A percentile compares a stretch with the other conserved stretches of the same genome.
Evolutionary conservation across 2,888 invertebrate genomes (phyloP).

Genomic region (Lysandra coridon): DNA sequence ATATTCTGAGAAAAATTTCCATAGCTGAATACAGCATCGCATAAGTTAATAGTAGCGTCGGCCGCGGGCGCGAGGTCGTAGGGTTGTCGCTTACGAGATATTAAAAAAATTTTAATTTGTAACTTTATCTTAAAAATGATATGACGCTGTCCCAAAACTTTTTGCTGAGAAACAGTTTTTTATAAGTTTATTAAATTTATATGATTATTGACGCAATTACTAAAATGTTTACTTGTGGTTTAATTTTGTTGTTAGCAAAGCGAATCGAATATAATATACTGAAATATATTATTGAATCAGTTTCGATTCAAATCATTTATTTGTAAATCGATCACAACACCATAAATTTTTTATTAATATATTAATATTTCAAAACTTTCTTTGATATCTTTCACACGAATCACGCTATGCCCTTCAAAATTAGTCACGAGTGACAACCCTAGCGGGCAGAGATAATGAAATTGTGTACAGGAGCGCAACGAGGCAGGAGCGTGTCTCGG

Average conservation of each 20-base stretch:
- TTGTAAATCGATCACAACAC: background rate
- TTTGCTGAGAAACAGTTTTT: no score
- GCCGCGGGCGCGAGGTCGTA: constrained; percentile 67
- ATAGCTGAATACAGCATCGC: constrained; percentile 67
- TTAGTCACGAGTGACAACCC: background rate
- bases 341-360: background rate
- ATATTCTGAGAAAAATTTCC: constrained; percentile 54
- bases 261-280: no score
- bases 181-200: background rate
- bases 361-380: background rate
- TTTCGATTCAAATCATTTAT: no score
- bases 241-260: background rate
- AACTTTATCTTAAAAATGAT: background rate
- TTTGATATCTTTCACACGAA: background rate
- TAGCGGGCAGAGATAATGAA: constrained; percentile 75
- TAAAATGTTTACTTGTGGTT: background rate
- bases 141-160: background rate
- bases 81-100: constrained; percentile 39
- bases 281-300: no score
- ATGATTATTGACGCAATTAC: background rate
- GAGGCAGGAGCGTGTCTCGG: constrained; percentile 79
- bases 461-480: constrained; percentile 80
- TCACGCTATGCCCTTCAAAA: background rate
- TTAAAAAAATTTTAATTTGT: background rate
- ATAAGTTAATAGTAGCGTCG: constrained; percentile 72